Evolutionary conservation across 1,140 invertebrate genomes (phyloP).

Genomic region (Palaemon carinicauda): DNA sequence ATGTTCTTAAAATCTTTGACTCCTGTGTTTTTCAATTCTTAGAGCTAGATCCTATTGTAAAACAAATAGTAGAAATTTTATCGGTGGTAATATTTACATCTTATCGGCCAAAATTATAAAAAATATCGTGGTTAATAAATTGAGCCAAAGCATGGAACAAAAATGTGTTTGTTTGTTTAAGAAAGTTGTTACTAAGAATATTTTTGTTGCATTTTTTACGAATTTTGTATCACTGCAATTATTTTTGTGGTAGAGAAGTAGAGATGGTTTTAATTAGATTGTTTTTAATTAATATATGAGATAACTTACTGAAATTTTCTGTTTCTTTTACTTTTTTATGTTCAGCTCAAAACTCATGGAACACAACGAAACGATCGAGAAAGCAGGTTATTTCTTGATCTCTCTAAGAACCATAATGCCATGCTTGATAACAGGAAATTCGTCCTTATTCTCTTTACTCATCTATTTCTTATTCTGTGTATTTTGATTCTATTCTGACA

Average conservation of each 20-base stretch:
- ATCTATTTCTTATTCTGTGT: neutral
- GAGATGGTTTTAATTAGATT: conserved; percentile 36
- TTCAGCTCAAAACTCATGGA: neutral
- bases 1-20: too few species aligned
- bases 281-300: conserved; percentile 41
- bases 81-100: too few species aligned
- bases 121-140: too few species aligned
- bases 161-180: neutral
- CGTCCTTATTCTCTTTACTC: too few species aligned
- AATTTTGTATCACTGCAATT: conserved; percentile 12
- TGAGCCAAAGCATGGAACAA: too few species aligned
- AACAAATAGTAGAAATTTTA: too few species aligned
- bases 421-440: neutral
- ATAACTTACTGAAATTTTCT: neutral
- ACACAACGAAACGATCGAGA: conserved; percentile 31
- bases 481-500: neutral
- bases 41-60: too few species aligned
- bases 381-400: conserved; percentile 29
- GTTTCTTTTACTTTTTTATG: neutral
- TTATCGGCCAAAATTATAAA: too few species aligned
- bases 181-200: neutral
- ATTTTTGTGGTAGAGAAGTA: conserved; percentile 35
- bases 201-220: conserved; percentile 36
- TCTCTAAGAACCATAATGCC: neutral
- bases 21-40: too few species aligned